Conservation (phyloP, 2,113 vertebrate species). For the Microtus ochrogaster region DNA sequence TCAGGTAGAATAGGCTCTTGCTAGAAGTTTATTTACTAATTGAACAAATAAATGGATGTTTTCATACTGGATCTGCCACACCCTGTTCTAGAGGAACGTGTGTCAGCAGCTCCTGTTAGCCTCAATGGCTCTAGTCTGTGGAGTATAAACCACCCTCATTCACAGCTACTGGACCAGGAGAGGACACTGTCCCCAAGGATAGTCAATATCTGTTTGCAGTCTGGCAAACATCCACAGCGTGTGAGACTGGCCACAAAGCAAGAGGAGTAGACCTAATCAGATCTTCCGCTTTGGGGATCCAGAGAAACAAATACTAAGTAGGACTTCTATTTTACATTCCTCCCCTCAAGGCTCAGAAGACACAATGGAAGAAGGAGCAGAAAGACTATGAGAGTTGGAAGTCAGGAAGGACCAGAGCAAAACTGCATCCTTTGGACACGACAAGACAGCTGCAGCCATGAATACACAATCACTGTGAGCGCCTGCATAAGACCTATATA, state of each 20-base stretch:
- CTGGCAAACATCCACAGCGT: background rate
- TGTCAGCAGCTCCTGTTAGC: background rate
- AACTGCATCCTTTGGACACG: background rate
- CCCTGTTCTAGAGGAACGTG: background rate
- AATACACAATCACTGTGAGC: background rate
- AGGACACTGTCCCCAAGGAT: background rate
- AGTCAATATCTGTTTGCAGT: background rate
- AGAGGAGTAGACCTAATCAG: background rate
- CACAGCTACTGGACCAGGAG: background rate
- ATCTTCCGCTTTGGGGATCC: background rate
- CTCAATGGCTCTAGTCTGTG: background rate
- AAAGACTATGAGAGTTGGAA: background rate
- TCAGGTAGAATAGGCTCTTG: background rate
- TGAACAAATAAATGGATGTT: background rate
- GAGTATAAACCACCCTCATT: background rate
- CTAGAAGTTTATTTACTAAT: background rate
- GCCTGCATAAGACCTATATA: background rate
- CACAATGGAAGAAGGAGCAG: background rate
- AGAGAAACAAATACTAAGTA: background rate
- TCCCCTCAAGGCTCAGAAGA: background rate
- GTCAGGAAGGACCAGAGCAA: no score
- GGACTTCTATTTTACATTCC: background rate
- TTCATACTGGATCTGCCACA: background rate
- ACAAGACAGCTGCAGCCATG: background rate
- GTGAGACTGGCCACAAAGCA: background rate